A percentile compares a stretch with the other conserved stretches of the same genome.
These are phyloP conservation scores for Phthorimaea operculella DNA, from an alignment of 1,140 invertebrate genomes.

Conservation along the genomic window DNA sequence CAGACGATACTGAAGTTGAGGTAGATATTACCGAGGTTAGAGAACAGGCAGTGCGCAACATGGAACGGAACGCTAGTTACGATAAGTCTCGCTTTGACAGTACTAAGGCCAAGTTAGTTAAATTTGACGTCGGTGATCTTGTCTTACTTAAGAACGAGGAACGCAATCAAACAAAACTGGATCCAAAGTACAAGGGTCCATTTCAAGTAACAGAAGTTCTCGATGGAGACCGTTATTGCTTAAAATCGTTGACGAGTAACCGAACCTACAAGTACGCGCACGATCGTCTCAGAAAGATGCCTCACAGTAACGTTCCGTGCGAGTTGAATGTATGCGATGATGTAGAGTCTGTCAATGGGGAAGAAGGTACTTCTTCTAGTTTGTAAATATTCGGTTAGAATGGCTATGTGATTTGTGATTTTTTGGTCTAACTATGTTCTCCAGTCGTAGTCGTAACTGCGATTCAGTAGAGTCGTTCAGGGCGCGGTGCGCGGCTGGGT, in stretches of 20 bases:
- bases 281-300: slow-evolving; percentile 12
- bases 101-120: background rate
- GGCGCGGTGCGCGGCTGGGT: too few species aligned
- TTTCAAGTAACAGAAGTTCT: background rate
- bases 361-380: too few species aligned
- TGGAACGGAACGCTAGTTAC: background rate
- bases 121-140: background rate
- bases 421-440: too few species aligned
- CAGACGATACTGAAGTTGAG: background rate
- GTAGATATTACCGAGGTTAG: background rate
- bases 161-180: background rate
- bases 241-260: slow-evolving; percentile 12
- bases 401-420: too few species aligned
- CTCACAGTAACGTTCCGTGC: slow-evolving; percentile 9
- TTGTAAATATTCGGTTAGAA: too few species aligned
- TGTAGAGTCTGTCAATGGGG: too few species aligned
- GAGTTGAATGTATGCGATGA: slow-evolving; percentile 4
- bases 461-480: too few species aligned
- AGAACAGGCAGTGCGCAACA: background rate
- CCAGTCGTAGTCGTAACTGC: too few species aligned
- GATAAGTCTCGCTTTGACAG: background rate
- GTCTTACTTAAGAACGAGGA: background rate
- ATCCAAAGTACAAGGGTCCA: background rate
- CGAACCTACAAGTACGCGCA: slow-evolving; percentile 17
- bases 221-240: background rate